Evolutionary conservation across 2,113 vertebrate genomes (phyloP).

Genomic region (Gracilinanus agilis): DNA sequence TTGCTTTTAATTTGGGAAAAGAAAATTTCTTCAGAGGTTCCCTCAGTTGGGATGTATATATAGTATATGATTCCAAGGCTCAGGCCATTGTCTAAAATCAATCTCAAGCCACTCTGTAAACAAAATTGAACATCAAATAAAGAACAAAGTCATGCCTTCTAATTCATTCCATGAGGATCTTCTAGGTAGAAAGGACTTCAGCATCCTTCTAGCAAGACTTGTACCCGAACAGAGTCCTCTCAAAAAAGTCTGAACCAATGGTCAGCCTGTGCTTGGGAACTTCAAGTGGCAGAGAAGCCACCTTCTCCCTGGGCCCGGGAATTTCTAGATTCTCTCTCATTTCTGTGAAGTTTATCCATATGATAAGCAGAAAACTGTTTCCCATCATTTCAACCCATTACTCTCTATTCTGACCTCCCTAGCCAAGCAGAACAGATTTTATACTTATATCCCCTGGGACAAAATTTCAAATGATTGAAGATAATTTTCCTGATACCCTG

Average conservation of each 20-base stretch:
- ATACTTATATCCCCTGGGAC: background rate
- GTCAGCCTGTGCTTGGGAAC: too few relatives aligned
- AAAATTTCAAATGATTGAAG: background rate
- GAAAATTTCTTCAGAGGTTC: background rate
- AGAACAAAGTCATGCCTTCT: background rate
- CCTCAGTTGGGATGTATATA: background rate
- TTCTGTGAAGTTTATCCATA: too few relatives aligned
- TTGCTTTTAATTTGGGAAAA: background rate
- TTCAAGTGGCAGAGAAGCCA: too few relatives aligned
- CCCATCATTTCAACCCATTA: too few relatives aligned
- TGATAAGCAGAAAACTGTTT: too few relatives aligned
- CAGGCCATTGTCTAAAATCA: background rate
- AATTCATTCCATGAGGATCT: background rate
- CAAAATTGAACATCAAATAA: background rate
- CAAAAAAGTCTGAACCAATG: too few relatives aligned
- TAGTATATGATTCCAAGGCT: background rate
- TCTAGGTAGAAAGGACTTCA: background rate
- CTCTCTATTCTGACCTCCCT: too few relatives aligned
- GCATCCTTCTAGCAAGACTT: background rate
- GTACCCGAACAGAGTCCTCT: too few relatives aligned
- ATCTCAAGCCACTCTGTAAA: background rate
- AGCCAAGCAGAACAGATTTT: background rate
- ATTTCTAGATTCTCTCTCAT: too few relatives aligned
- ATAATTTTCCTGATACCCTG: background rate
- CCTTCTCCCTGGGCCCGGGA: too few relatives aligned